Percentiles rank a stretch among this genome's conserved stretches.
These are phyloP conservation scores for Catharus bicknelli DNA, from an alignment of 2,113 vertebrate species.

Conservation along the genomic window DNA sequence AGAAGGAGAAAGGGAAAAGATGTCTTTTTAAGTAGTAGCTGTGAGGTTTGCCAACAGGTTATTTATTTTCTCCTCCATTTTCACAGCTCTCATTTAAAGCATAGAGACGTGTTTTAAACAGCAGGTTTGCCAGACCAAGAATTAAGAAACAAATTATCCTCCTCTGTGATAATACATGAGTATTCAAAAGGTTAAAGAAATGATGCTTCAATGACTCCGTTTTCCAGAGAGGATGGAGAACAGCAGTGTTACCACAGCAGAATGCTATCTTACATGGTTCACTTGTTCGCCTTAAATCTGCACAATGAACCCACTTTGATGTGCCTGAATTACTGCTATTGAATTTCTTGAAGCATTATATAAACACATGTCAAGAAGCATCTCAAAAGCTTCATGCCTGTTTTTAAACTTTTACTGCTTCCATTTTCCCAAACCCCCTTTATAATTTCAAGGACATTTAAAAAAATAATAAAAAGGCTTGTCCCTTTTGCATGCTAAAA, in stretches of 20 bases:
- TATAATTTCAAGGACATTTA: not conserved
- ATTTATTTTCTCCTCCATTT: not conserved
- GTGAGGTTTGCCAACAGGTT: not conserved
- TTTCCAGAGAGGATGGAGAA: not conserved
- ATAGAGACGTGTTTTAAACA: not conserved
- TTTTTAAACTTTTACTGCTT: not conserved
- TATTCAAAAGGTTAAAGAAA: not conserved
- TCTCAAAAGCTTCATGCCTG: not conserved
- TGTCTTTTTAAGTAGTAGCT: not conserved
- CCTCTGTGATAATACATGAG: not conserved
- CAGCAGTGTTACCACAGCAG: not conserved
- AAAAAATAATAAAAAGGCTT: not conserved
- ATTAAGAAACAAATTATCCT: not conserved
- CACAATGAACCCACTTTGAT: not conserved
- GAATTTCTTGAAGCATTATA: fast-evolving
- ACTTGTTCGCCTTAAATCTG: not conserved
- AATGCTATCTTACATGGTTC: fast-evolving
- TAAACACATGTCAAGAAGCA: not conserved
- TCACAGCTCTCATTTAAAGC: not conserved
- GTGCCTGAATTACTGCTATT: not conserved
- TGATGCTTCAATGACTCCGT: fast-evolving
- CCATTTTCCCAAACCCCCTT: not conserved
- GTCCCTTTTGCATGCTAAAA: not conserved
- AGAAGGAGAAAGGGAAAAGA: not conserved
- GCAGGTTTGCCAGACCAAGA: not conserved